Conservation (phyloP, 2,113 vertebrate species). For the Atrichornis clamosus region DNA sequence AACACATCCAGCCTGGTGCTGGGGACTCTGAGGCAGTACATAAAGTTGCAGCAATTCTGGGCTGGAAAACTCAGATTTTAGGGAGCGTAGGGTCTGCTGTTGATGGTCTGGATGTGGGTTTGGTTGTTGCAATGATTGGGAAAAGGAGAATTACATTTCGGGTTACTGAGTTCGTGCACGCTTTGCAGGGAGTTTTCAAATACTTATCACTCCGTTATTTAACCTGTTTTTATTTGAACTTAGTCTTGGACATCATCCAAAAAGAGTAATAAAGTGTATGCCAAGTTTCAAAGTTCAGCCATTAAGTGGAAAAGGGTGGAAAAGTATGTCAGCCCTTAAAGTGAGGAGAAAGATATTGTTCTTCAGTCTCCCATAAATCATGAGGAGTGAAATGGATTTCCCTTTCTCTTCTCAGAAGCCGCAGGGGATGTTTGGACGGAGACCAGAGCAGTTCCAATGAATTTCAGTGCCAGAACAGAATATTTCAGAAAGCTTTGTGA, state of each 20-base stretch:
- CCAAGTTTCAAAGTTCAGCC: conserved; percentile 32
- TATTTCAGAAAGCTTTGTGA: not conserved
- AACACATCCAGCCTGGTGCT: not conserved
- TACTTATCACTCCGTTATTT: not conserved
- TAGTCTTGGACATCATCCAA: conserved; percentile 5
- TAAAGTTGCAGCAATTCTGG: not conserved
- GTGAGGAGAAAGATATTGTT: conserved; percentile 2
- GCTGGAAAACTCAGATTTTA: not conserved
- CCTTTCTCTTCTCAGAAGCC: not conserved
- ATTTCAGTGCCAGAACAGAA: not conserved
- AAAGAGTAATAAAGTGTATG: not conserved
- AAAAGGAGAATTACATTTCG: not conserved
- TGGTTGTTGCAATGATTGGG: not conserved
- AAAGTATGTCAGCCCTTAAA: conserved; percentile 24
- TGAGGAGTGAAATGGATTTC: conserved; percentile 13
- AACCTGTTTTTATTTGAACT: conserved; percentile 3
- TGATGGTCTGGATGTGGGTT: not conserved
- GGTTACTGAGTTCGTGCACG: accelerated
- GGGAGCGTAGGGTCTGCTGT: not conserved
- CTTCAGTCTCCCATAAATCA: conserved; percentile 2
- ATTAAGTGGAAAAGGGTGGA: not conserved
- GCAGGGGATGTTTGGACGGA: not conserved
- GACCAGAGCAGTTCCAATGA: not conserved
- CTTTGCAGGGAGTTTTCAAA: not conserved
- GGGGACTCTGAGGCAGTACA: not conserved